Evolutionary conservation across 2,888 invertebrate species (phyloP), one percentile per base, ranked within the genome.

Genomic region (Morpho deidamia): DNA sequence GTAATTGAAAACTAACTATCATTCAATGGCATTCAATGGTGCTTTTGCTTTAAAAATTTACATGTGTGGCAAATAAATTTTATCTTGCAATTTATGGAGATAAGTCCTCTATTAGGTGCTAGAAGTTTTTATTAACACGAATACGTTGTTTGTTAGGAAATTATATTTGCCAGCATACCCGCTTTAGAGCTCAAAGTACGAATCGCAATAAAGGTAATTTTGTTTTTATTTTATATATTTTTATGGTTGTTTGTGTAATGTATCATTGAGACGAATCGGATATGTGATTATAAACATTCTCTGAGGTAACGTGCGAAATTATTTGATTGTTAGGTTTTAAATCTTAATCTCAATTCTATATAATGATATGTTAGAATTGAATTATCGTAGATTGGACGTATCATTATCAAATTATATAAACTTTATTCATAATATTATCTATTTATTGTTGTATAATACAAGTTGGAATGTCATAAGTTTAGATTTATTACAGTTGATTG

Each of bases 21-120:
- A 55, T 48, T 62, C 50, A 66, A 32, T 11, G n/a, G 32, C 33
- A 55, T 48, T 62, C 50, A 66, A 77, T 82, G 78, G 76, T 77
- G 80, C 73, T 73, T 71, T 60, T 58, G 60, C 64, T 69, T 70
- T 68, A 61, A 58, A 60, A 67, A 64, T 74, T 71, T 72, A 70
- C 64, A 69, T 72, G 73, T 76, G 72, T 74, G 68, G 65, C 62
- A 72, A 70, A 35, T 34, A 37, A 35, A 49, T 44, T 51, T 38
- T 35, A 45, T 42, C 40, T 45, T 34, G 10, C 37, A 41, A 45
- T 43, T 37, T 39, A 51, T 14, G 9, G 44, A 23, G 35, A 39
- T 51, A 44, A 39, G 8, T 51, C 8, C 38, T 35, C 5, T 34
- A 35, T 46, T 35, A 10, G n/a, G 33, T 45, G 35, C 12, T 38